Evolutionary conservation across 2,113 vertebrate genomes (phyloP).

Genomic region (Eublepharis macularius): DNA sequence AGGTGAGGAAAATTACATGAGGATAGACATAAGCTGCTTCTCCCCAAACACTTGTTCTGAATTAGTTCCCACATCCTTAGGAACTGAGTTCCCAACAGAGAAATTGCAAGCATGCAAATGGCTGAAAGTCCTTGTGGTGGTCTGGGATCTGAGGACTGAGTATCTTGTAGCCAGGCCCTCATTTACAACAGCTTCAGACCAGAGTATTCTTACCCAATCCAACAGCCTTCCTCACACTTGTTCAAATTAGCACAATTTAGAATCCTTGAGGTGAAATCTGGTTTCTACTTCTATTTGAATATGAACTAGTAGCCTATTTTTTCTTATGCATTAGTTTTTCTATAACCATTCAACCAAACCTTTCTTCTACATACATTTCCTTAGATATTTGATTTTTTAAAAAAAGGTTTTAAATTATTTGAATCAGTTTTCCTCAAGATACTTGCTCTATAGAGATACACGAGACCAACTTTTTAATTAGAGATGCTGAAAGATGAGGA

Average conservation of each 20-base stretch:
- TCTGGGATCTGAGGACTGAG: too few species aligned
- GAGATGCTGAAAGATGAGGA: neutral
- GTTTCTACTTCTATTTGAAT: neutral
- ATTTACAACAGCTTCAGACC: too few species aligned
- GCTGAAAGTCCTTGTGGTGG: too few species aligned
- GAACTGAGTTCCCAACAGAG: too few species aligned
- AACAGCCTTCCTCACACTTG: neutral
- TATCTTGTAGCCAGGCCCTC: too few species aligned
- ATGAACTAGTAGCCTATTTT: neutral
- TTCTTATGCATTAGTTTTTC: neutral
- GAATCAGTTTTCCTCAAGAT: neutral
- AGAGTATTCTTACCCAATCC: neutral
- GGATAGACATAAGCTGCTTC: too few species aligned
- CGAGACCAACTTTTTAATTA: neutral
- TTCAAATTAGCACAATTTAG: neutral
- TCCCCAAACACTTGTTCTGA: too few species aligned
- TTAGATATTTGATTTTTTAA: neutral
- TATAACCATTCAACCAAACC: neutral
- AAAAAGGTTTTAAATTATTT: neutral
- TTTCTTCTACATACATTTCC: neutral
- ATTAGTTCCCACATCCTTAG: too few species aligned
- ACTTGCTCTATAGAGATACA: neutral
- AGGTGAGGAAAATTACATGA: too few species aligned
- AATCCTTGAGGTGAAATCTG: neutral
- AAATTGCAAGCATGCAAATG: too few species aligned